Evolutionary conservation across 2,888 invertebrate species (phyloP).

Genomic region (Carabus problematicus): DNA sequence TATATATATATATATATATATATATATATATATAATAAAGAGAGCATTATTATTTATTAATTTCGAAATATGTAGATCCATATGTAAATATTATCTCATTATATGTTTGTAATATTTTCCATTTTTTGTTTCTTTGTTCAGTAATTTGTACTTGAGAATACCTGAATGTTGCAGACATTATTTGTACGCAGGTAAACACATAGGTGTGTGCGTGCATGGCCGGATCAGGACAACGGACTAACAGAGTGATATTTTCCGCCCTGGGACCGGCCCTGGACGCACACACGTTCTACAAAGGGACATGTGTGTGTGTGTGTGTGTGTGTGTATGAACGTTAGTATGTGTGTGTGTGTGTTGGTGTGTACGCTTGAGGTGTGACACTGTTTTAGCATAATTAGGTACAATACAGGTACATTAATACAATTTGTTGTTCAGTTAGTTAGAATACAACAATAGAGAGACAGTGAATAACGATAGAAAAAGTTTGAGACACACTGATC

Average conservation of each 20-base stretch:
- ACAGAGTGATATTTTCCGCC: too few relatives aligned
- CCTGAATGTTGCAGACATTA: slow-evolving; percentile 34
- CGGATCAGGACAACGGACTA: slow-evolving; percentile 2
- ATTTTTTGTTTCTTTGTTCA: too few relatives aligned
- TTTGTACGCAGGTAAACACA: slow-evolving; percentile 35
- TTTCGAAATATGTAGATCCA: slow-evolving; percentile 36
- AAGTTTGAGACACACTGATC: slow-evolving; percentile 40
- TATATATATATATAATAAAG: background rate
- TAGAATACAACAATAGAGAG: slow-evolving; percentile 37
- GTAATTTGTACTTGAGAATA: slow-evolving; percentile 37
- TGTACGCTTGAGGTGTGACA: slow-evolving; percentile 15
- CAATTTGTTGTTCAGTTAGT: slow-evolving; percentile 26
- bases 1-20: slow-evolving; percentile 15
- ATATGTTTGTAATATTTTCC: slow-evolving; percentile 27
- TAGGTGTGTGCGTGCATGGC: slow-evolving; percentile 28
- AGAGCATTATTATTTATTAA: slow-evolving; percentile 32
- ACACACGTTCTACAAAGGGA: background rate
- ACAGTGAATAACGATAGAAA: slow-evolving; percentile 36
- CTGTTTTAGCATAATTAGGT: slow-evolving; percentile 18
- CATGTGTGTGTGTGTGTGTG: slow-evolving; percentile 10
- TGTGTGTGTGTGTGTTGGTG: slow-evolving; percentile 9
- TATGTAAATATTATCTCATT: slow-evolving; percentile 32
- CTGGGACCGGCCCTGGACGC: slow-evolving; percentile 16
- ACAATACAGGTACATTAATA: slow-evolving; percentile 32
- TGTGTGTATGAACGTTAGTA: slow-evolving; percentile 11